These are phyloP conservation scores for Novumbra hubbsi DNA, from an alignment of 2,797 vertebrate species.

Conservation along the genomic window DNA sequence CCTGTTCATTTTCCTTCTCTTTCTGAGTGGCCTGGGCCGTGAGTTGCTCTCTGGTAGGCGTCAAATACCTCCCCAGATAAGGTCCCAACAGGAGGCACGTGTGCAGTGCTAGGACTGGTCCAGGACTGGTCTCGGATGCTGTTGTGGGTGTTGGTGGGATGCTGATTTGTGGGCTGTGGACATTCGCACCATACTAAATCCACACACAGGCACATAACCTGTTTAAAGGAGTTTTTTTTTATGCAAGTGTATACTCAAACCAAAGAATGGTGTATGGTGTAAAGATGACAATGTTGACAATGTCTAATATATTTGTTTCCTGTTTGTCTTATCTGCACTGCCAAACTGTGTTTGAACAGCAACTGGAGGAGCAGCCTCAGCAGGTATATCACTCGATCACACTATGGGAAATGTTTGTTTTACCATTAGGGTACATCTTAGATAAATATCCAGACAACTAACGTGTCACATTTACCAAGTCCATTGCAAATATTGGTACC, in stretches of 20 bases:
- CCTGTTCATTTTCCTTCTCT: too few species aligned
- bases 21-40: too few species aligned
- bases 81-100: too few species aligned
- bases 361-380: slow-evolving; percentile 59
- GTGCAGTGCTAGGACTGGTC: too few species aligned
- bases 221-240: neutral
- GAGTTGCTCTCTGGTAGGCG: too few species aligned
- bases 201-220: neutral
- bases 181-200: slow-evolving; percentile 9
- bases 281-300: slow-evolving; percentile 22
- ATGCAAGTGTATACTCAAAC: slow-evolving; percentile 27
- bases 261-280: slow-evolving; percentile 16
- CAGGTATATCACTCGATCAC: slow-evolving; percentile 58
- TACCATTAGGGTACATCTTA: neutral
- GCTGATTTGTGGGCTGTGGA: neutral
- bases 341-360: slow-evolving; percentile 27
- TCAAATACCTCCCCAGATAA: too few species aligned
- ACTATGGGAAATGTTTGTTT: slow-evolving; percentile 32
- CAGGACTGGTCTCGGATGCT: too few species aligned
- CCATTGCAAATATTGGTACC: neutral
- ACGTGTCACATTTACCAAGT: neutral
- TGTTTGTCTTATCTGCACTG: slow-evolving; percentile 39
- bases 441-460: neutral
- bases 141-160: too few species aligned
- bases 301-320: slow-evolving; percentile 31